Conservation (phyloP, 2,888 invertebrate species). For the Ceriagrion tenellum region DNA sequence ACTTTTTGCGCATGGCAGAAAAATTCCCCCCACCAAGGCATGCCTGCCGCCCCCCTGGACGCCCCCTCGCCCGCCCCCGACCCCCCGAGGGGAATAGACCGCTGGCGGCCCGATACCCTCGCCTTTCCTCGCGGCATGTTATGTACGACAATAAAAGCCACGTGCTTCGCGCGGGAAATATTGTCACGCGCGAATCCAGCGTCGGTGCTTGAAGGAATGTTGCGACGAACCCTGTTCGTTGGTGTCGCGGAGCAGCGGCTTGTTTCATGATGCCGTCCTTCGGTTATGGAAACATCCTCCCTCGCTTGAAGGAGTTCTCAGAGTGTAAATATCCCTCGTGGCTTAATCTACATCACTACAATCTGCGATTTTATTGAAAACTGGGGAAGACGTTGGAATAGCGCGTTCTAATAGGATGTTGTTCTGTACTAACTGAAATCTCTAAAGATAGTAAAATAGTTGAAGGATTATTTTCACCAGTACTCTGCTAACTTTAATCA, state of each 20-base stretch:
- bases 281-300: neutral
- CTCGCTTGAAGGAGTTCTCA: too few species aligned
- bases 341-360: neutral
- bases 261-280: neutral
- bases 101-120: neutral
- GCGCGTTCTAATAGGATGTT: neutral
- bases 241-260: neutral
- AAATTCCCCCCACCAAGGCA: conserved; percentile 68
- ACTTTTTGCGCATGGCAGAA: conserved; percentile 73
- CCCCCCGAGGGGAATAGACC: neutral
- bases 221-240: neutral
- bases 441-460: too few species aligned
- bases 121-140: neutral
- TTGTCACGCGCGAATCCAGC: neutral
- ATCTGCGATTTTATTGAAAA: neutral
- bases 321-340: neutral
- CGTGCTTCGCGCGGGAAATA: neutral
- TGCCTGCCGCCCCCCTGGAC: conserved; percentile 16
- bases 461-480: too few species aligned
- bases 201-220: neutral
- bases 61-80: neutral
- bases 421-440: too few species aligned
- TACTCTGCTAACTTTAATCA: too few species aligned
- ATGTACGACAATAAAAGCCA: neutral
- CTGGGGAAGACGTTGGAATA: neutral